Percentiles rank a stretch among this genome's conserved stretches.
Evolutionary conservation across 1,140 invertebrate genomes (phyloP).

Genomic region (Glossosoma conforme): DNA sequence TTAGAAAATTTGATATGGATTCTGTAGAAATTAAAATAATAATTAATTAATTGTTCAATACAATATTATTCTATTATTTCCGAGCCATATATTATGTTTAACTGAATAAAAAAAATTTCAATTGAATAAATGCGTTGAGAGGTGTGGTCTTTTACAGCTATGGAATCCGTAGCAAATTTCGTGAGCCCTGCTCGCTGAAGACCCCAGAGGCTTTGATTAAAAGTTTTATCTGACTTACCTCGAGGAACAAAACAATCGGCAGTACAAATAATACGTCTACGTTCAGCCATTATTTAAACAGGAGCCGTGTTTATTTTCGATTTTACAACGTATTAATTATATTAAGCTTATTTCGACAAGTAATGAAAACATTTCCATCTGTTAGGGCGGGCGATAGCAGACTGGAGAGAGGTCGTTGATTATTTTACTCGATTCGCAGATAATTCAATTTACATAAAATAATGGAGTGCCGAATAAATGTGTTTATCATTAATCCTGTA

Average conservation of each 20-base stretch:
- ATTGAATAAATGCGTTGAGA: no score
- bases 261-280: slow-evolving; percentile 2
- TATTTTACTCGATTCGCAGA: neutral
- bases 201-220: slow-evolving; percentile 5
- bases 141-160: no score
- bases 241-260: neutral
- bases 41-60: no score
- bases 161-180: no score
- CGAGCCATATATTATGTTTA: no score
- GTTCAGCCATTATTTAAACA: slow-evolving; percentile 2
- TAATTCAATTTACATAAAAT: neutral
- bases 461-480: neutral
- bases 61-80: no score
- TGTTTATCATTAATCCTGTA: no score
- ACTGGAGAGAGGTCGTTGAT: neutral
- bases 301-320: slow-evolving; percentile 4
- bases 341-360: slow-evolving; percentile 5
- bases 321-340: slow-evolving; percentile 3
- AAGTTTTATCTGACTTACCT: slow-evolving; percentile 6
- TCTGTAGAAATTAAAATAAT: no score
- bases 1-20: neutral
- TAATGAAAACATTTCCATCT: slow-evolving; percentile 6
- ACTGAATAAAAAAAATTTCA: no score
- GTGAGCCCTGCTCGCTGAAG: no score
- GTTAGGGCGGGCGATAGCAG: no score